These are phyloP conservation scores for Drosophila seguyi DNA, from an alignment of 1,140 invertebrate genomes.

Conservation along the genomic window DNA sequence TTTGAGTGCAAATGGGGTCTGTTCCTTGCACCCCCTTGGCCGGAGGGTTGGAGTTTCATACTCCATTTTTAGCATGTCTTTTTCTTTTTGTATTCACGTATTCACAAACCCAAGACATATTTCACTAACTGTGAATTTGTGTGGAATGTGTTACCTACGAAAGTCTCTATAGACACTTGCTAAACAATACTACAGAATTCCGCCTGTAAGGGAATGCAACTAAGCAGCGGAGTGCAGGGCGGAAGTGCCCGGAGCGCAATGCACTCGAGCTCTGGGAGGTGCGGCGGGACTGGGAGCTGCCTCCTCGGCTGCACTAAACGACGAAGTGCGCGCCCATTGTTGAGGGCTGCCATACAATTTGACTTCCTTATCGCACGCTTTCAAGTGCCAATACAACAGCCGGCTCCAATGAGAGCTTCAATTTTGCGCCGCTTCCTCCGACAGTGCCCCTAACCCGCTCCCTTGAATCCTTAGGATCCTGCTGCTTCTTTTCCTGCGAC, in stretches of 20 bases:
- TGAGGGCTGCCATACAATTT: conserved; percentile 74
- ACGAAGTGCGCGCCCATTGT: conserved; percentile 68
- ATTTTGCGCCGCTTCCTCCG: conserved; percentile 55
- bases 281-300: conserved; percentile 14
- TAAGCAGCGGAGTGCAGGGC: conserved; percentile 19
- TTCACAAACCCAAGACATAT: background rate
- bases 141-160: background rate
- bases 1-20: conserved; percentile 30
- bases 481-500: conserved; percentile 41
- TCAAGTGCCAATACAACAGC: conserved; percentile 55
- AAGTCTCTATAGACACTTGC: background rate
- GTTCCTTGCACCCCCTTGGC: background rate
- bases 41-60: background rate
- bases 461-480: conserved; percentile 6
- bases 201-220: background rate
- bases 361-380: conserved; percentile 71
- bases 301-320: conserved; percentile 47
- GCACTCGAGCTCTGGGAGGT: conserved; percentile 48
- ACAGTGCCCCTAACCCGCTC: background rate
- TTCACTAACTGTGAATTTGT: background rate
- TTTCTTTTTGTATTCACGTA: background rate
- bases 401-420: conserved; percentile 69
- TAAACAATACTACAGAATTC: background rate
- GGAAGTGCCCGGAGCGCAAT: conserved; percentile 32
- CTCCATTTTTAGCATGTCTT: background rate